Percentiles rank a stretch among this genome's conserved stretches.
Conservation (phyloP, 2,113 vertebrate species). For the Macroglossus sobrinus region DNA sequence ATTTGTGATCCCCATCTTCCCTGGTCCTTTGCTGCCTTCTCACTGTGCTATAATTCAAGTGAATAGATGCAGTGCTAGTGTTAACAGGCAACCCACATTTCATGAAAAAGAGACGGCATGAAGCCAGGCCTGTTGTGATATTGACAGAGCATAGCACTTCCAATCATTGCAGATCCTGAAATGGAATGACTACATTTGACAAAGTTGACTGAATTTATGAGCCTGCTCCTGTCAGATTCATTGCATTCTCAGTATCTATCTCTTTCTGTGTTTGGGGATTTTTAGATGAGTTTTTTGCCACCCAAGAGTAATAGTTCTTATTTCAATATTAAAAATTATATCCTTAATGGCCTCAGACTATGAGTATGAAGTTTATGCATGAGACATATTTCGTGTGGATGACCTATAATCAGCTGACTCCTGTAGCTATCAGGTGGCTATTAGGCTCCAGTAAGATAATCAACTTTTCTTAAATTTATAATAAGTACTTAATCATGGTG, state of each 20-base stretch:
- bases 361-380: not conserved
- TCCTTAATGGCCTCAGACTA: not conserved
- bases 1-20: conserved; percentile 50
- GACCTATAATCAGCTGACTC: not conserved
- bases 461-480: not conserved
- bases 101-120: conserved; percentile 46
- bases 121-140: conserved; percentile 55
- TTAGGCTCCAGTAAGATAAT: not conserved
- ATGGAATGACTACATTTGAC: conserved; percentile 49
- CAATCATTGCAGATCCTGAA: conserved; percentile 41
- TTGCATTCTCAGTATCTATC: conserved; percentile 33
- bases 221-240: not conserved
- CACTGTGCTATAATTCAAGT: conserved; percentile 59
- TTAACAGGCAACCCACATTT: conserved; percentile 63
- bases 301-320: conserved; percentile 37
- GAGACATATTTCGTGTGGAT: not conserved
- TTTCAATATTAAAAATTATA: not conserved
- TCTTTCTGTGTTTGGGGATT: not conserved
- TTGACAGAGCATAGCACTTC: conserved; percentile 62
- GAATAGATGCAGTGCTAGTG: conserved; percentile 44
- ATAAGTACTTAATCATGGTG: not conserved
- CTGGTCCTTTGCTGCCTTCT: conserved; percentile 40
- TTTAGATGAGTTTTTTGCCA: conserved; percentile 49
- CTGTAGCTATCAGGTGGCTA: not conserved
- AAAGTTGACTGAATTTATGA: conserved; percentile 57